These are phyloP conservation scores for Phallusia fumigata DNA, from an alignment of 23 tunicate genomes.

Conservation along the genomic window DNA sequence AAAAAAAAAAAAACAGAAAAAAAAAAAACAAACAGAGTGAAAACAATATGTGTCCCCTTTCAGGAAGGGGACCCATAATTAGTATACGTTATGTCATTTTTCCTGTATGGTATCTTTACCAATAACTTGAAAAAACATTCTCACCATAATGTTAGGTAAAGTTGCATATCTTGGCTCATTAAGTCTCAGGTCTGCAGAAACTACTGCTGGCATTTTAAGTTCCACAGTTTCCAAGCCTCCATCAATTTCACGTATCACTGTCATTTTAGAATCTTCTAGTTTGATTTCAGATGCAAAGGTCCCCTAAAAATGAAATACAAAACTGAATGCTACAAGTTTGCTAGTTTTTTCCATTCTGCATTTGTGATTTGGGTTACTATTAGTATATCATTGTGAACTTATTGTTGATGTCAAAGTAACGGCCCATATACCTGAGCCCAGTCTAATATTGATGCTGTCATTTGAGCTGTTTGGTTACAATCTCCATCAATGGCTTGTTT, in stretches of 20 bases:
- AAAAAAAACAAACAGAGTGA: no score
- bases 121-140: no score
- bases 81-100: background rate
- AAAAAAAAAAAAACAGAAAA: background rate
- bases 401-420: no score
- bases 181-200: slow-evolving; percentile 87
- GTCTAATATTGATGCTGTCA: slow-evolving; percentile 90
- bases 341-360: background rate
- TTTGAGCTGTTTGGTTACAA: slow-evolving; percentile 90
- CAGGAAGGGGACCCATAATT: no score
- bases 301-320: slow-evolving; percentile 41
- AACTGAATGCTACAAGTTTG: background rate
- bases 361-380: background rate
- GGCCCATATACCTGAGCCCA: slow-evolving; percentile 88
- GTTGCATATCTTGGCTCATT: slow-evolving; percentile 99
- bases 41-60: no score
- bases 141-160: slow-evolving; percentile 91
- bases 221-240: slow-evolving; percentile 95
- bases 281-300: slow-evolving; percentile 90
- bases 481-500: slow-evolving; percentile 99
- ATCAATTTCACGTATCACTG: slow-evolving; percentile 87
- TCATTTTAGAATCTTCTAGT: slow-evolving; percentile 50
- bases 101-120: no score
- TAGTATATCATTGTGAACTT: no score
- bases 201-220: slow-evolving; percentile 91